phyloP scores from a whole-genome alignment of 2,113 vertebrate species.

The Procavia capensis region DNA sequence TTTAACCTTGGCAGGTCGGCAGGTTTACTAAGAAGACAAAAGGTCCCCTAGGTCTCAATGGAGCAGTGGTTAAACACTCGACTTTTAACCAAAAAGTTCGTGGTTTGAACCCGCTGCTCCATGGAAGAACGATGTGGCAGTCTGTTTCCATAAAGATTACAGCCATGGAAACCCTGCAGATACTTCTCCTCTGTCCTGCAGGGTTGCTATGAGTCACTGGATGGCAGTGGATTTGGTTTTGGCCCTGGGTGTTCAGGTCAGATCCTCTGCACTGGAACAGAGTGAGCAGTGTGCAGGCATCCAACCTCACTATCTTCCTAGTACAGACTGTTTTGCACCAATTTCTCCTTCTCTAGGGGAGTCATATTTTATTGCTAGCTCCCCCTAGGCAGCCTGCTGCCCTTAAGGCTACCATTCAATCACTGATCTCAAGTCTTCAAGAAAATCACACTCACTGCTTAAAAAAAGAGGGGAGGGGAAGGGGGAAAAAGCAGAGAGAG shows the following conservation, averaged over 20 bases:
- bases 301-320: not conserved
- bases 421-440: not conserved
- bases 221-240: not conserved
- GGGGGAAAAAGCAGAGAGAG: not conserved
- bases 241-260: not conserved
- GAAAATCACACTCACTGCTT: not conserved
- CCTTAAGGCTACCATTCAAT: not conserved
- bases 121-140: not conserved
- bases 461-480: too few relatives aligned
- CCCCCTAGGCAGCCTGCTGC: not conserved
- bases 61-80: not conserved
- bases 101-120: not conserved
- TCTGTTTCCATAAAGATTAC: not conserved
- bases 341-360: not conserved
- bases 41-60: not conserved
- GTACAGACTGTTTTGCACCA: not conserved
- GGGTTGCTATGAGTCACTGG: not conserved
- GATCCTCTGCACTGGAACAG: not conserved
- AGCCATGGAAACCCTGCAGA: not conserved
- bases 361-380: not conserved
- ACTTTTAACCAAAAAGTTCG: not conserved
- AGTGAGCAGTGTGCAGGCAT: not conserved
- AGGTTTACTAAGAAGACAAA: conserved; percentile 4
- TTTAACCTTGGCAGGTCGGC: not conserved
- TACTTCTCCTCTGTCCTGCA: not conserved